Conservation (phyloP, 2,797 vertebrate genomes). For the Luscinia luscinia region DNA sequence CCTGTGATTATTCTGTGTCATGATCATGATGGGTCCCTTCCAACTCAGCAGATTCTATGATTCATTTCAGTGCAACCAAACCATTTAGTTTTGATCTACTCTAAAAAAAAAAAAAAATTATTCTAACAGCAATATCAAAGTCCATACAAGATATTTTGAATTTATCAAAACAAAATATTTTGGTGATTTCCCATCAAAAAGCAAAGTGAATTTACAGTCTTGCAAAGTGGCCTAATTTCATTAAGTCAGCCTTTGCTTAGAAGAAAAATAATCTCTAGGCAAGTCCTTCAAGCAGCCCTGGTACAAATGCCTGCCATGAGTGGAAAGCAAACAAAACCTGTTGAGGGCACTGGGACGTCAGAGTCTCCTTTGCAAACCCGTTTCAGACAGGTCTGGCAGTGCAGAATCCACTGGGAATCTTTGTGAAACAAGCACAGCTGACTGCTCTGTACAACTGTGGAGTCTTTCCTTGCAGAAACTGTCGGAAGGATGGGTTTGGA, state of each 20-base stretch:
- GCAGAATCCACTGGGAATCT: neutral
- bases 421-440: neutral
- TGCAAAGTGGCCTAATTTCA: neutral
- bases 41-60: neutral
- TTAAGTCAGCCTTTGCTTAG: neutral
- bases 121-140: neutral
- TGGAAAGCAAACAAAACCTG: neutral
- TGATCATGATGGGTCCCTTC: neutral
- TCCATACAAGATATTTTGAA: neutral
- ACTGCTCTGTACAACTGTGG: neutral
- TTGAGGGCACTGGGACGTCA: neutral
- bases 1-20: neutral
- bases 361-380: neutral
- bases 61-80: neutral
- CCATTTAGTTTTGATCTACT: neutral
- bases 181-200: neutral
- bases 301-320: neutral
- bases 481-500: neutral
- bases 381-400: neutral
- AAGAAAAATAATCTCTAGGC: neutral
- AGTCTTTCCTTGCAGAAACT: neutral
- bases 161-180: neutral
- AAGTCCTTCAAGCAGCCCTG: neutral
- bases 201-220: neutral
- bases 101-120: too few species aligned